phyloP scores from a whole-genome alignment of 2,888 invertebrate species.

The Cheilosia scutellata region DNA sequence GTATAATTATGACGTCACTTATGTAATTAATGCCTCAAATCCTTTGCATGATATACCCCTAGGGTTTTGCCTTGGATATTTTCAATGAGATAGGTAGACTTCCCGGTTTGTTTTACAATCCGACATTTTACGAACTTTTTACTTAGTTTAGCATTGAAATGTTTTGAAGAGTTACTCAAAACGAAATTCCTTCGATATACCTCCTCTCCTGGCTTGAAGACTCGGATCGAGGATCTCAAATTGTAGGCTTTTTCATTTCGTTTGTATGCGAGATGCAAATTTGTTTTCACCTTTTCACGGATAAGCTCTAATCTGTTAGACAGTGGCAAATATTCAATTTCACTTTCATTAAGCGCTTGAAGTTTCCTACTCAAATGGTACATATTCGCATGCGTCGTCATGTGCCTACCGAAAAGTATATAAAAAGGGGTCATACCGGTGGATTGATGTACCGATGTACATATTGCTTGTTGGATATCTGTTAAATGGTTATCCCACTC shows the following conservation, averaged over 20 bases:
- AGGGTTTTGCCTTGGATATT: background rate
- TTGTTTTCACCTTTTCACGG: background rate
- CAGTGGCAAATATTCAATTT: too few relatives aligned
- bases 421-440: slow-evolving; percentile 11
- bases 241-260: background rate
- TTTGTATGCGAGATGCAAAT: background rate
- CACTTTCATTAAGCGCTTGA: too few relatives aligned
- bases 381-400: too few relatives aligned
- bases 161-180: too few relatives aligned
- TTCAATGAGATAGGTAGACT: too few relatives aligned
- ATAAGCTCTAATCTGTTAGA: background rate
- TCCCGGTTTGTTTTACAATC: too few relatives aligned
- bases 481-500: slow-evolving; percentile 17
- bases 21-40: background rate
- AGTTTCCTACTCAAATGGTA: background rate
- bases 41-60: background rate
- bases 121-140: background rate
- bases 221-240: background rate
- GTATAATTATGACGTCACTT: too few relatives aligned
- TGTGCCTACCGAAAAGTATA: background rate
- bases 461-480: slow-evolving; percentile 12
- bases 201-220: background rate
- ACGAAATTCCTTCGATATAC: too few relatives aligned
- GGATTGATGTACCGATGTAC: slow-evolving; percentile 23
- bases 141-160: background rate